Evolutionary conservation across 2,113 vertebrate species (phyloP).

Genomic region (Heptranchias perlo): DNA sequence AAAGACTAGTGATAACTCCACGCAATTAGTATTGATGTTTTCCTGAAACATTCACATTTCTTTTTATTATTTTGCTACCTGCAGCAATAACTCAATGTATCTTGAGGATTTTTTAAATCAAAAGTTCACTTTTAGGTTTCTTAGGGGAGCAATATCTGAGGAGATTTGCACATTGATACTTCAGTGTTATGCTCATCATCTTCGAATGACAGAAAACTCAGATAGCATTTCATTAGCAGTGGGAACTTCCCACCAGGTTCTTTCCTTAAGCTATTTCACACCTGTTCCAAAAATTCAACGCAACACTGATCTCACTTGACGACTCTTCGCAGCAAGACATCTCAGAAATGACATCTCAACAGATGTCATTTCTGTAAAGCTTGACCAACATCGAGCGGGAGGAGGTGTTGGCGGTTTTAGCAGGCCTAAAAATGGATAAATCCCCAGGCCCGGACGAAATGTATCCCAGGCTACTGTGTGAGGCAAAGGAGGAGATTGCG

Average conservation of each 20-base stretch:
- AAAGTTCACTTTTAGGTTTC: conserved; percentile 4
- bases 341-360: not conserved
- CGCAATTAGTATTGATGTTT: not conserved
- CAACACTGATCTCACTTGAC: not conserved
- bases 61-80: not conserved
- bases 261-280: not conserved
- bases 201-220: not conserved
- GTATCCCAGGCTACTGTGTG: no score
- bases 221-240: not conserved
- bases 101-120: not conserved
- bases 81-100: not conserved
- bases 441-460: no score
- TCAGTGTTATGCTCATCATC: not conserved
- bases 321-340: not conserved
- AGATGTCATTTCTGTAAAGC: not conserved
- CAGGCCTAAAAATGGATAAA: no score
- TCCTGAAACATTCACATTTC: not conserved
- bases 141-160: not conserved
- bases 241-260: not conserved
- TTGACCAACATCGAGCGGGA: no score
- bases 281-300: not conserved
- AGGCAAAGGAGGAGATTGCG: no score
- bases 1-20: not conserved
- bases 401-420: no score
- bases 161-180: not conserved